Percentiles rank a stretch among this genome's conserved stretches.
Conservation (phyloP, 1,140 invertebrate species). For the Aphaenogaster ashmeadi region DNA sequence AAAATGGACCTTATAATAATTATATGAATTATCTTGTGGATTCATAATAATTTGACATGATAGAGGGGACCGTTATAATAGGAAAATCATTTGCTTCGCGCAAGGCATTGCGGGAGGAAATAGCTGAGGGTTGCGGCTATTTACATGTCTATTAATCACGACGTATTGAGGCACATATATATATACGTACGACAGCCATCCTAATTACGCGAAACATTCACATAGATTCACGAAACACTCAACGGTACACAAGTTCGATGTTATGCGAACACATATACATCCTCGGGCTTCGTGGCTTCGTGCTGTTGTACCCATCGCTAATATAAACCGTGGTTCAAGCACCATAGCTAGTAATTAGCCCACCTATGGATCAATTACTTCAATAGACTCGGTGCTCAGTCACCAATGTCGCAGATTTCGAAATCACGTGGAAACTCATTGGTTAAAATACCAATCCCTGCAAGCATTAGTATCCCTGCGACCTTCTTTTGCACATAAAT, state of each 20-base stretch:
- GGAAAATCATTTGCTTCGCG: slow-evolving; percentile 1
- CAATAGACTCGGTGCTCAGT: slow-evolving; percentile 19
- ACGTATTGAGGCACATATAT: slow-evolving; percentile 23
- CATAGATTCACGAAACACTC: slow-evolving; percentile 36
- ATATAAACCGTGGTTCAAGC: slow-evolving; percentile 55
- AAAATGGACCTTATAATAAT: not conserved
- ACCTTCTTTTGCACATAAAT: not conserved
- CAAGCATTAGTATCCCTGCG: not conserved
- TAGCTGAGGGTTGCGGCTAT: slow-evolving; percentile 35
- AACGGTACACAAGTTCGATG: not conserved
- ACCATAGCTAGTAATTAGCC: slow-evolving; percentile 47
- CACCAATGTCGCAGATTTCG: slow-evolving; percentile 3
- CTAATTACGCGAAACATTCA: slow-evolving; percentile 60
- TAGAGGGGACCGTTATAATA: not conserved
- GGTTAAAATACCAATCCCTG: not conserved
- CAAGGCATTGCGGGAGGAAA: not conserved
- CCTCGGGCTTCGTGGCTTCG: not conserved
- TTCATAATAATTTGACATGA: not conserved
- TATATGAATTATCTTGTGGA: not conserved
- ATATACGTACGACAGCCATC: slow-evolving; percentile 9
- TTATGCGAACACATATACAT: not conserved
- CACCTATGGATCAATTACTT: slow-evolving; percentile 43
- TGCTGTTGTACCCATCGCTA: not conserved
- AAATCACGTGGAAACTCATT: not conserved
- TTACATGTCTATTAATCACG: slow-evolving; percentile 56